A percentile compares a stretch with the other conserved stretches of the same genome.
Conservation (phyloP, 2,797 vertebrate genomes). For the Schizopygopsis pylzovi region DNA sequence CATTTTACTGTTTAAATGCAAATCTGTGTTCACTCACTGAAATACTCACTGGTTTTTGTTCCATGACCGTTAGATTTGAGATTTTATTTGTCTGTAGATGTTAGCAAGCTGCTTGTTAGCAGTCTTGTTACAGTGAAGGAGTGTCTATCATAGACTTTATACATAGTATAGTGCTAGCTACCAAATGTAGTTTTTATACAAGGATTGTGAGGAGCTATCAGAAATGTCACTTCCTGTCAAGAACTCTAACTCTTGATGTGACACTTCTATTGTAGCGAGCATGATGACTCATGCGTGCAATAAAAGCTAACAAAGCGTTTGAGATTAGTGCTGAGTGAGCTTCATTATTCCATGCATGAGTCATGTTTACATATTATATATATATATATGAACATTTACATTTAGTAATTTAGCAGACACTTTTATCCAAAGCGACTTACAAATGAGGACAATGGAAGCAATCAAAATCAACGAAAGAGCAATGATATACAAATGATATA, state of each 20-base stretch:
- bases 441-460: too few relatives aligned
- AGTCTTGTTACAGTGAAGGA: not conserved
- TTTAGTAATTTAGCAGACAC: too few relatives aligned
- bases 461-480: too few relatives aligned
- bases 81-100: not conserved
- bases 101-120: not conserved
- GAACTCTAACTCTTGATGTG: slow-evolving; percentile 30
- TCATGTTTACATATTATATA: not conserved
- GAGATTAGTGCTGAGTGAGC: not conserved
- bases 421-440: too few relatives aligned
- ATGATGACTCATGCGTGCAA: not conserved
- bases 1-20: not conserved
- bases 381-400: too few relatives aligned
- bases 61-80: slow-evolving; percentile 7
- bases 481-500: too few relatives aligned
- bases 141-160: not conserved
- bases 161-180: not conserved
- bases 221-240: slow-evolving; percentile 23
- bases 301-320: not conserved
- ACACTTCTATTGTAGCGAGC: slow-evolving; percentile 16
- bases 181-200: not conserved
- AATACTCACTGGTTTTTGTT: not conserved
- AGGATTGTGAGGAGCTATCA: not conserved
- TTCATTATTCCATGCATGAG: not conserved
- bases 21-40: not conserved